Percentiles rank a stretch among this genome's conserved stretches.
phyloP scores from a whole-genome alignment of 1,140 invertebrate genomes.

The Aleiodes sp. region DNA sequence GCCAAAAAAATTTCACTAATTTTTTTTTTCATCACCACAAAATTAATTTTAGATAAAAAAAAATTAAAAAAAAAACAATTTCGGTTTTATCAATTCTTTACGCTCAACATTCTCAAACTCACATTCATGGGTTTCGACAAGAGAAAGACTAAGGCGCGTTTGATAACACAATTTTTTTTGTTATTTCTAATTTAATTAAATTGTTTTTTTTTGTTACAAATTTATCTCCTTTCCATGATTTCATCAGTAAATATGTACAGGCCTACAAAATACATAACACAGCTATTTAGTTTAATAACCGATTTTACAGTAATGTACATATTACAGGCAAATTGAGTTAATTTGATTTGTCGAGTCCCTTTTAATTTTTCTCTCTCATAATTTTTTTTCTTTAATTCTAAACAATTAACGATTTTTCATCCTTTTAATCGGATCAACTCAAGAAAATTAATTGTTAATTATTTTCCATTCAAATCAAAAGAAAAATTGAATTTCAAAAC shows the following conservation, averaged over 20 bases:
- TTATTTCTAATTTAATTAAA: constrained; percentile 4
- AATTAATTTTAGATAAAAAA: constrained; percentile 31
- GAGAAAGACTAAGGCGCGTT: neutral
- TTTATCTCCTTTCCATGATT: neutral
- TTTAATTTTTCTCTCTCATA: no score
- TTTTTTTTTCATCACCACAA: constrained; percentile 34
- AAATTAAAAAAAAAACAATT: constrained; percentile 39
- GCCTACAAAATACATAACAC: constrained; percentile 59
- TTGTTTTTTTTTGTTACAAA: constrained; percentile 21
- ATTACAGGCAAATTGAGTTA: constrained; percentile 44
- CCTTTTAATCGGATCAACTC: no score
- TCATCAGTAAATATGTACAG: constrained; percentile 51
- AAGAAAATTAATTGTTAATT: no score
- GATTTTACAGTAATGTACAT: constrained; percentile 62
- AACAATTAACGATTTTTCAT: no score
- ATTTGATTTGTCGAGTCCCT: no score
- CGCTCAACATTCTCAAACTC: no score
- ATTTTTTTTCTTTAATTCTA: no score
- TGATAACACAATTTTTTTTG: neutral
- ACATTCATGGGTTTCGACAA: neutral
- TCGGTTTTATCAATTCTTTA: no score
- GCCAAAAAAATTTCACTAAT: constrained; percentile 7
- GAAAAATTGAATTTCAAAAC: no score
- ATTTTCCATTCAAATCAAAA: no score
- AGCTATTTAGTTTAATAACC: constrained; percentile 52